Evolutionary conservation across 2,888 invertebrate species (phyloP), one percentile per base, ranked within the genome.

Genomic region (Asteroscopus sphinx): DNA sequence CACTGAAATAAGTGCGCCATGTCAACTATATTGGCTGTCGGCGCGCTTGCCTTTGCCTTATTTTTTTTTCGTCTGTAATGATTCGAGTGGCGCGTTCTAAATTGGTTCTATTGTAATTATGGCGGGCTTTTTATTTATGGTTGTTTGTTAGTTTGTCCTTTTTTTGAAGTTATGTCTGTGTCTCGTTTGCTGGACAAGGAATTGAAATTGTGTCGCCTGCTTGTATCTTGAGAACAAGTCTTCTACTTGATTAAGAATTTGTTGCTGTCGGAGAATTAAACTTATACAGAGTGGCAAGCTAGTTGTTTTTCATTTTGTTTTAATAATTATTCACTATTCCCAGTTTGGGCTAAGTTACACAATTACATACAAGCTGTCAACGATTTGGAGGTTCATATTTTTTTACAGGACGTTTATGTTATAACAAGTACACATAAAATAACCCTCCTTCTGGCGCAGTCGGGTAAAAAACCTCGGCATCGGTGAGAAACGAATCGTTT

Each of bases 1-100:
- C 85, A 83, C 82, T 81, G 83, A 81, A 85, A 85, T 85, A 84
- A 84, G 84, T 83, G 87, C 82, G 84, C 81, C 85, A 76, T 85
- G 85, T 85, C 83, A 85, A 84, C 85, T 81, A 76, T 78, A 82
- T 75, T 77, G 79, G 78, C 79, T 82, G 84, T 81, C 82, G 78
- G 77, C 81, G 75, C 49, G 68, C 71, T 70, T 59, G 74, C 77
- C 72, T 76, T 79, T 75, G 72, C 77, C 70, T 77, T 75, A 70
- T 77, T 77, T 80, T 77, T 78, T 79, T 71, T 72, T 72, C 69
- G 63, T 71, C 55, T 73, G 65, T 71, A 71, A 76, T 68, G 72
- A 69, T 74, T 65, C 63, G 69, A 67, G 71, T 75, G 73, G 68
- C 71, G 68, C 68, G 77, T 79, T 82, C 76, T 70, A 81, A 86